phyloP scores from a whole-genome alignment of 2,797 vertebrate species.

The Crypturellus tataupa region DNA sequence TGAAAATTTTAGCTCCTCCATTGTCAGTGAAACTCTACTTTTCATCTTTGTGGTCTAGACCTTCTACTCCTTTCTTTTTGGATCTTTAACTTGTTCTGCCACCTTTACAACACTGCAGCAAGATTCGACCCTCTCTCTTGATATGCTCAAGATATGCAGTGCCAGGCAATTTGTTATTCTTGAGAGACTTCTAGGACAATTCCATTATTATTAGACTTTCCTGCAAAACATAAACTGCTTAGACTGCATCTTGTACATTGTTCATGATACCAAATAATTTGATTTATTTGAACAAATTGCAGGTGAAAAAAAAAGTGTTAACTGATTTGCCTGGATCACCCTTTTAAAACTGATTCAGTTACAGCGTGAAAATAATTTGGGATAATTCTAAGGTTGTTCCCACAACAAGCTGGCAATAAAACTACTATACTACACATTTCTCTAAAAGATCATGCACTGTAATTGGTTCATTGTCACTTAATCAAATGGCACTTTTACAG shows the following conservation, averaged over 20 bases:
- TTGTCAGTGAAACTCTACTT: background rate
- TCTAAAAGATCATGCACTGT: background rate
- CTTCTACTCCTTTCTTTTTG: background rate
- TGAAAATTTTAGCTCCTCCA: background rate
- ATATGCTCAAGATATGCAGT: conserved; percentile 29
- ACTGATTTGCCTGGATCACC: background rate
- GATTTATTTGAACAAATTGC: background rate
- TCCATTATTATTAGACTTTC: background rate
- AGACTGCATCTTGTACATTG: background rate
- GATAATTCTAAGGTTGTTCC: background rate
- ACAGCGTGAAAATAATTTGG: background rate
- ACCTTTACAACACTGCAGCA: background rate
- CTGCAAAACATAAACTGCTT: background rate
- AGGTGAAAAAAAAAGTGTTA: background rate
- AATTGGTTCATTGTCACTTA: conserved; percentile 6
- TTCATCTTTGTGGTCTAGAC: background rate
- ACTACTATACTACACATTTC: background rate
- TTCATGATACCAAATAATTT: background rate
- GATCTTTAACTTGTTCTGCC: background rate
- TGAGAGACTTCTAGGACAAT: conserved; percentile 34
- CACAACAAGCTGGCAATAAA: background rate
- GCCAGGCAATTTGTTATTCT: conserved; percentile 30
- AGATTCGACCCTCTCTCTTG: background rate
- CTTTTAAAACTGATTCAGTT: background rate
- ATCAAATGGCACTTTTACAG: background rate